phyloP scores from a whole-genome alignment of 2,113 vertebrate species.

The Pongo abelii region DNA sequence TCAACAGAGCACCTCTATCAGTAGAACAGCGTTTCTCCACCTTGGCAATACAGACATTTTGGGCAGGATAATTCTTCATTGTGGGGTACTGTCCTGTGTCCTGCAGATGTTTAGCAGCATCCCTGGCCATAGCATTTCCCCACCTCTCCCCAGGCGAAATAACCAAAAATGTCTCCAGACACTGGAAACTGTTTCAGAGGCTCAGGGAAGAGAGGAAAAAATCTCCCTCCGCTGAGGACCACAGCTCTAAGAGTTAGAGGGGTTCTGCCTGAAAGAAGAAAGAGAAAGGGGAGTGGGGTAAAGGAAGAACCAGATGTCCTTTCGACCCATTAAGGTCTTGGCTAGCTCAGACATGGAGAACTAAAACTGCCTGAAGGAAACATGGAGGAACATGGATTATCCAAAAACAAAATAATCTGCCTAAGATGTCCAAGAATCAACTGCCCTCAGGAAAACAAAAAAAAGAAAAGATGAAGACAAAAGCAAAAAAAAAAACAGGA shows the following conservation, averaged over 20 bases:
- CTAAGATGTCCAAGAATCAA: not conserved
- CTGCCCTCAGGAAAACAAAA: not conserved
- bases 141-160: not conserved
- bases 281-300: not conserved
- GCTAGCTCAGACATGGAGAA: not conserved
- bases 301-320: not conserved
- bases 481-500: not conserved
- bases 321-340: not conserved
- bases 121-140: not conserved
- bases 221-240: not conserved
- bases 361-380: not conserved
- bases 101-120: not conserved
- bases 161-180: not conserved
- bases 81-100: not conserved
- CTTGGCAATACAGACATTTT: not conserved
- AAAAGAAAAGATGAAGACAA: not conserved
- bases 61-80: not conserved
- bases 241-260: not conserved
- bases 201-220: not conserved
- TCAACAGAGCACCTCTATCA: not conserved
- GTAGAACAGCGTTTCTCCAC: not conserved
- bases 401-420: not conserved
- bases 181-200: not conserved
- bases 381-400: not conserved
- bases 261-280: not conserved